These are phyloP conservation scores for Leucophenga varia DNA, from an alignment of 1,140 invertebrate genomes.

Conservation along the genomic window DNA sequence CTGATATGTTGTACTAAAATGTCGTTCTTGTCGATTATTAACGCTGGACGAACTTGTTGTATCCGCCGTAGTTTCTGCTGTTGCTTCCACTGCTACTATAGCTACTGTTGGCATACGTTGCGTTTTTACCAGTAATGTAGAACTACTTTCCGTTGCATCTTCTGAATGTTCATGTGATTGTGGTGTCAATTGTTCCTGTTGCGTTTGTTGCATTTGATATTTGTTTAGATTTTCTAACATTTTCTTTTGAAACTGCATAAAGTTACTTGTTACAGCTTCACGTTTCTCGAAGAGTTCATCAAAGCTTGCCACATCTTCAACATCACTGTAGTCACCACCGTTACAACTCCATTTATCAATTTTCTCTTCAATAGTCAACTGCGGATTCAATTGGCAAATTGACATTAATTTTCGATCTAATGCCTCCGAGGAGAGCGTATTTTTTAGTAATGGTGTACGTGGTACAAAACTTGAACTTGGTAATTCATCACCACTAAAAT, in stretches of 20 bases:
- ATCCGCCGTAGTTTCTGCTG: too few species aligned
- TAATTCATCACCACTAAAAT: slow-evolving; percentile 5
- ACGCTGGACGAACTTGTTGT: too few species aligned
- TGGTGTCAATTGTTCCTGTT: background rate
- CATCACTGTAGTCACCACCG: slow-evolving; percentile 25
- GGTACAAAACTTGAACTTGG: background rate
- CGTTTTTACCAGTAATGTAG: background rate
- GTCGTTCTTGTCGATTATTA: too few species aligned
- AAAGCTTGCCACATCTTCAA: slow-evolving; percentile 47
- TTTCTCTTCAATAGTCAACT: slow-evolving; percentile 42
- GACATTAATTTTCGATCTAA: slow-evolving; percentile 37
- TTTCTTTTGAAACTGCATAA: background rate
- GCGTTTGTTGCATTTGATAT: background rate
- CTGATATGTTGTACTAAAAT: too few species aligned
- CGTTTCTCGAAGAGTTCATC: slow-evolving; percentile 30
- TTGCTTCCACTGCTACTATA: slow-evolving; percentile 10
- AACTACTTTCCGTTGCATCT: background rate
- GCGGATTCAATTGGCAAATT: slow-evolving; percentile 39
- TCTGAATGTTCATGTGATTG: background rate
- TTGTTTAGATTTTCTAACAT: background rate
- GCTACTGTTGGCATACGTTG: background rate
- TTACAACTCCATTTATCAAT: slow-evolving; percentile 31
- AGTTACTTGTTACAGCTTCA: slow-evolving; percentile 9
- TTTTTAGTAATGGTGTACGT: slow-evolving; percentile 34
- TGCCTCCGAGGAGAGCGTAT: slow-evolving; percentile 37